These are phyloP conservation scores for Trematocara caparti DNA, from an alignment of 2,797 vertebrate species.

Conservation along the genomic window DNA sequence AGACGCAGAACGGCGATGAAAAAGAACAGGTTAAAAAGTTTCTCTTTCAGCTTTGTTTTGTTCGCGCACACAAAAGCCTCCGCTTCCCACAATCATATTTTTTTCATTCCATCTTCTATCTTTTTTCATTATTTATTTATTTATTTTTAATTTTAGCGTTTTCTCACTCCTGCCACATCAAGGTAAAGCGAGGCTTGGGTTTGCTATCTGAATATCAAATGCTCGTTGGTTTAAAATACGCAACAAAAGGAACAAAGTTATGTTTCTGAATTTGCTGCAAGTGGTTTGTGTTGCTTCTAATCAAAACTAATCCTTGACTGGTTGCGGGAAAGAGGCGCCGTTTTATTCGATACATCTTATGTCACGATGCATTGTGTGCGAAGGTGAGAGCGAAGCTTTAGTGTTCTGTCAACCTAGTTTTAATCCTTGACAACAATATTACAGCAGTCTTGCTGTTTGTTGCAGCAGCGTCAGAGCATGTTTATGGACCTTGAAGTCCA, in stretches of 20 bases:
- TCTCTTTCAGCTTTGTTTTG: slow-evolving; percentile 70
- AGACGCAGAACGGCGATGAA: slow-evolving; percentile 38
- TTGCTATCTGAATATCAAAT: slow-evolving; percentile 67
- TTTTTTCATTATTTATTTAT: not conserved
- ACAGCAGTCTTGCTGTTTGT: slow-evolving; percentile 70
- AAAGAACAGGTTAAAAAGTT: slow-evolving; percentile 71
- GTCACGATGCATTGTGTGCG: slow-evolving; percentile 16
- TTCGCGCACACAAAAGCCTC: slow-evolving; percentile 45
- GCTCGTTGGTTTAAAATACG: slow-evolving; percentile 43
- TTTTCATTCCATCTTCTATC: slow-evolving; percentile 32
- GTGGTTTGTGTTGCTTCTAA: slow-evolving; percentile 29
- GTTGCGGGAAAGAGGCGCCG: not conserved
- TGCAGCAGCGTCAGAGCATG: slow-evolving; percentile 64
- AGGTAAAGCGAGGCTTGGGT: slow-evolving; percentile 57
- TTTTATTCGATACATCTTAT: slow-evolving; percentile 13
- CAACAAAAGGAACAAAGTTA: slow-evolving; percentile 32
- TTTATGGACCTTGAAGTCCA: slow-evolving; percentile 78
- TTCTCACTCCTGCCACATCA: slow-evolving; percentile 60
- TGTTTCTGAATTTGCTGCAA: slow-evolving; percentile 36
- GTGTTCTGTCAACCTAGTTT: slow-evolving; percentile 60
- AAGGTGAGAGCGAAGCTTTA: slow-evolving; percentile 47
- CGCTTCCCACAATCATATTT: slow-evolving; percentile 42
- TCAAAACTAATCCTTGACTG: slow-evolving; percentile 40
- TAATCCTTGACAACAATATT: slow-evolving; percentile 60
- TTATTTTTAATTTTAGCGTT: slow-evolving; percentile 33